Base-by-base conservation (phyloP, 2,888 invertebrate species). In the Protonemura montana region DNA sequence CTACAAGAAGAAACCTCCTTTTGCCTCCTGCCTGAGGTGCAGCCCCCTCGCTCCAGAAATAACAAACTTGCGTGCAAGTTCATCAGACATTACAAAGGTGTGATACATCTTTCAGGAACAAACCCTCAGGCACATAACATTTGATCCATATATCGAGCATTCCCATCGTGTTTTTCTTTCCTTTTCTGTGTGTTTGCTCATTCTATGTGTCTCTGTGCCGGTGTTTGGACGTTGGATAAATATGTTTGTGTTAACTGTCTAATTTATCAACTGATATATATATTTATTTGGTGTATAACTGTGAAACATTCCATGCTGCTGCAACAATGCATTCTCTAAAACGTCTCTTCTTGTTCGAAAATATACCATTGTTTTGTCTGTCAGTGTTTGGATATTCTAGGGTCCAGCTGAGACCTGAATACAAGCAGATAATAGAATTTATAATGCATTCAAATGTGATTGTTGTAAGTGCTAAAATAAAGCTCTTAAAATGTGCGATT, bases 41-140 rank as follows among this genome's bases (percentile, higher is more conserved):
- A 77, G 7, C 27, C 28, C n/a, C 83, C 29, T 13, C 80, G 35
- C 0, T 59, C 81, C 6, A 21, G 85, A 3, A 86, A 76, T 42
- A 27, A 80, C 35, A 41, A 82, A 0, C 86, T 86, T 25, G 86
- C 86, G 3, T 82, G 27, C 41, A 86, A 85, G 76, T 86, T 86
- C 21, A 26, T 86, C 21, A 85, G 59, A 21, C 86, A 86, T 30
- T 86, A 86, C 76, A 85, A 82, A 26, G 86, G 82, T 21, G 86
- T 86, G 13, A 28, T 85, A 7, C 27, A 77, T 10, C 35, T 35
- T 13, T 27, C 28, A 13, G 86, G 76, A 16, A 26, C 59, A n/a
- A 82, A 76, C 7, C 35, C 86, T 41, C 86, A 76, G 28, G 76
- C 86, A 27, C 84, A 86, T 28, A 86, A 78, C n/a, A 78, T 78